Evolutionary conservation across 2,888 invertebrate species (phyloP), one percentile per base, ranked within the genome.

Genomic region (Danaus chrysippus): DNA sequence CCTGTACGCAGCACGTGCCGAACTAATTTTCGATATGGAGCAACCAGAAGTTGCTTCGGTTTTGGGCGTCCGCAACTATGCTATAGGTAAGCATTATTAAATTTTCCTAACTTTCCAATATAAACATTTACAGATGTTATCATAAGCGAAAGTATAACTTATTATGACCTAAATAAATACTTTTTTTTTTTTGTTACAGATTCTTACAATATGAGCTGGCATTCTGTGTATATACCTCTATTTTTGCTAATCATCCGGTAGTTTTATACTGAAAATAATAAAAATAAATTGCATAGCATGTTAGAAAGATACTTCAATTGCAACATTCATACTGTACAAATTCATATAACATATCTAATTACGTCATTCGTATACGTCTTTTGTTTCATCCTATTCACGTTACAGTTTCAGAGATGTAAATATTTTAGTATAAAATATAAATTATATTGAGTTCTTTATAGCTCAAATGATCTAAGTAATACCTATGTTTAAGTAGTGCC

Each of bases 31-130:
- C 75, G 94, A 94, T 81, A 95, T 95, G 87, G 95, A 95, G 82
- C 93, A 93, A 75, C 95, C 95, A 64, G 92, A 94, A 82, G 93
- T 95, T 73, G 95, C 95, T 66, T 94, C 95, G 62, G 95, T 95
- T 73, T 86, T 95, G 72, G 94, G 94, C 73, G 94, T 94, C 66
- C 92, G 93, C 66, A 94, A 94, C 84, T 91, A 92, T 71, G 92
- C 92, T 69, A 74, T 80, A 79, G 92, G 92, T 92, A 79, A 86
- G 89, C 80, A 65, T 54, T 66, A 69, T 68, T 67, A 58, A 63
- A 67, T 66, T 58, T 53, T 55, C 23, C 53, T 42, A 63, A 62
- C 57, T 60, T 54, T 63, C 46, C 54, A 19, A 46, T 52, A 41
- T 65, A 42, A 58, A 55, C 23, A 34, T 34, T 34, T 34, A 5